Conservation (phyloP, 2,797 vertebrate genomes). For the Gymnoscopelus braueri region DNA sequence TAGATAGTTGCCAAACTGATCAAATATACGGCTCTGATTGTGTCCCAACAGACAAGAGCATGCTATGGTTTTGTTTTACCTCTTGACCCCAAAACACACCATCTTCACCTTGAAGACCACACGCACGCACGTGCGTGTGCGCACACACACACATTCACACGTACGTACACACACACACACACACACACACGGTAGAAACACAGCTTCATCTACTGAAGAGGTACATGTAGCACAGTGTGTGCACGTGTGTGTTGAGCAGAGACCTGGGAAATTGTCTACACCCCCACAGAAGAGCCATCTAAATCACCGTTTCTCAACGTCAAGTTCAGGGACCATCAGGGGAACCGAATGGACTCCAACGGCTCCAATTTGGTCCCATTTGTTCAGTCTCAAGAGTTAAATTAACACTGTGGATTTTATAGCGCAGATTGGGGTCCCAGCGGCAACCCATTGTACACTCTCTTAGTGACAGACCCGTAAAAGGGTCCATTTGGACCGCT, state of each 20-base stretch:
- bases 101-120: constrained; percentile 56
- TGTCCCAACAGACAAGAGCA: constrained; percentile 56
- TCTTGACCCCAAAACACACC: constrained; percentile 62
- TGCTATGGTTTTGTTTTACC: constrained; percentile 66
- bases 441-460: too few species aligned
- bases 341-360: too few species aligned
- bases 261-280: constrained; percentile 10
- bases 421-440: too few species aligned
- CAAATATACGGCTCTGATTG: constrained; percentile 60
- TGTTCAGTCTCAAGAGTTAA: too few species aligned
- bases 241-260: constrained; percentile 14
- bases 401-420: too few species aligned
- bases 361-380: too few species aligned
- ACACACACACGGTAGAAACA: constrained; percentile 39
- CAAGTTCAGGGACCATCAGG: too few species aligned
- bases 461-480: too few species aligned
- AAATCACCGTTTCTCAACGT: too few species aligned
- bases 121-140: constrained; percentile 22
- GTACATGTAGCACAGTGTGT: constrained; percentile 4
- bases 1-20: constrained; percentile 61
- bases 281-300: constrained; percentile 37
- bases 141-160: constrained; percentile 38
- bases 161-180: constrained; percentile 26
- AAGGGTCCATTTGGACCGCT: too few species aligned
- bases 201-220: constrained; percentile 24